Evolutionary conservation across 2,797 vertebrate genomes (phyloP).

Genomic region (Brachyalestes nurse): DNA sequence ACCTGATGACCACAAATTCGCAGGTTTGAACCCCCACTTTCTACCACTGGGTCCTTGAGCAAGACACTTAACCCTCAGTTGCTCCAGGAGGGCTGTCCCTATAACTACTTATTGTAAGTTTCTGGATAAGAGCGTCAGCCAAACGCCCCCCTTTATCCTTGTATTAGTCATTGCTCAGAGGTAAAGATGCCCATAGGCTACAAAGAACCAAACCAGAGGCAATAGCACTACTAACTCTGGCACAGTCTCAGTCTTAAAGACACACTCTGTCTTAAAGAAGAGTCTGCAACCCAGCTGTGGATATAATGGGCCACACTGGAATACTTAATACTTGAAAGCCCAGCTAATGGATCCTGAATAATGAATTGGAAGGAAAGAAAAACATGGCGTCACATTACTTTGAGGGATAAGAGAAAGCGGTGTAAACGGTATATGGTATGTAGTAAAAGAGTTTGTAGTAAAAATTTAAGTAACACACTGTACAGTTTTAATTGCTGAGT

Average conservation of each 20-base stretch:
- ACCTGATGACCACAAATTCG: too few relatives aligned
- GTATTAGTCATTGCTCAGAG: not conserved
- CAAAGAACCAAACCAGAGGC: not conserved
- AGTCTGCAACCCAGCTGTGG: not conserved
- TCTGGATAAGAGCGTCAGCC: too few relatives aligned
- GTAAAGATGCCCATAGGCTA: not conserved
- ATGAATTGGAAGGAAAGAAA: slow-evolving; percentile 19
- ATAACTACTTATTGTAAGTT: too few relatives aligned
- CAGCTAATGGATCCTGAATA: slow-evolving; percentile 41
- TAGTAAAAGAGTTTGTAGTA: not conserved
- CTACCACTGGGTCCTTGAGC: too few relatives aligned
- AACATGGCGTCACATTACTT: not conserved
- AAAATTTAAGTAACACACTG: not conserved
- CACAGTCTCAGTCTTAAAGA: not conserved
- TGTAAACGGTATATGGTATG: too few relatives aligned
- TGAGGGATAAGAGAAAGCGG: not conserved
- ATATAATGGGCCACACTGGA: slow-evolving; percentile 14
- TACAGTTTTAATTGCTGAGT: not conserved
- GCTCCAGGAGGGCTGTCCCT: too few relatives aligned
- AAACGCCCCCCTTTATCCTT: too few relatives aligned
- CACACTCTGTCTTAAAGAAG: not conserved
- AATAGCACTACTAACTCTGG: not conserved
- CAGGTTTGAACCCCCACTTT: too few relatives aligned
- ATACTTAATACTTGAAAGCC: slow-evolving; percentile 21
- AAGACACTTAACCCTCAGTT: too few relatives aligned